These are phyloP conservation scores for Geococcyx californianus DNA, from an alignment of 2,113 vertebrate species.

Conservation along the genomic window DNA sequence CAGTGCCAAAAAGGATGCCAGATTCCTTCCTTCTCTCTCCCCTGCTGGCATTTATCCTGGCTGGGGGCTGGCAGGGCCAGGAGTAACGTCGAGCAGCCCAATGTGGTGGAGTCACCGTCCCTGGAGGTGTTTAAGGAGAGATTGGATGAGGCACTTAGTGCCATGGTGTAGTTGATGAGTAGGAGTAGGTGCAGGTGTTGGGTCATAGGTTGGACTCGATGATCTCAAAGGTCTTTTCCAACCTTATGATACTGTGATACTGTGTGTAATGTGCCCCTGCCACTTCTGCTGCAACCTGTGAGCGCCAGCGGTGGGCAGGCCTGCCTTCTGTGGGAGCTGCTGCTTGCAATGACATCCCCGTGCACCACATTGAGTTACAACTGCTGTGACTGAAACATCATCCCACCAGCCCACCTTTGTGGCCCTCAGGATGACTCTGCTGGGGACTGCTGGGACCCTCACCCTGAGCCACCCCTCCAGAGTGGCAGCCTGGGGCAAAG, in stretches of 20 bases:
- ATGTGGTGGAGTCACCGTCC: no score
- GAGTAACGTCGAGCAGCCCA: background rate
- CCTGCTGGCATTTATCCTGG: background rate
- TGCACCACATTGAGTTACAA: background rate
- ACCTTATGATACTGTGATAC: no score
- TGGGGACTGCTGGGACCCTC: rapidly evolving
- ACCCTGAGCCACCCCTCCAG: rapidly evolving
- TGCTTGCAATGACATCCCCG: background rate
- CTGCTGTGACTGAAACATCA: background rate
- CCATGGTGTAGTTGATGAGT: no score
- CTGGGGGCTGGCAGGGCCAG: background rate
- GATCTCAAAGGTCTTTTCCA: no score
- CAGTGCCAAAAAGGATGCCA: background rate
- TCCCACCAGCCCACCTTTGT: background rate
- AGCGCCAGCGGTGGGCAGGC: rapidly evolving
- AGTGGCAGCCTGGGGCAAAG: rapidly evolving
- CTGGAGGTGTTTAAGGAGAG: no score
- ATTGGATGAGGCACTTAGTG: no score
- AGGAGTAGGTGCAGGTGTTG: no score
- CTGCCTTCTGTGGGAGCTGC: background rate
- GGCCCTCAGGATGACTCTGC: background rate
- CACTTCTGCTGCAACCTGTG: background rate
- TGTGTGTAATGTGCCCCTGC: rapidly evolving
- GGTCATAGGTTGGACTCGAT: no score
- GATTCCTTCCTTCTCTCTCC: background rate